Evolutionary conservation across 2,797 vertebrate genomes (phyloP), one percentile per base, ranked within the genome.

Genomic region (Tenualosa thibaudeaui): DNA sequence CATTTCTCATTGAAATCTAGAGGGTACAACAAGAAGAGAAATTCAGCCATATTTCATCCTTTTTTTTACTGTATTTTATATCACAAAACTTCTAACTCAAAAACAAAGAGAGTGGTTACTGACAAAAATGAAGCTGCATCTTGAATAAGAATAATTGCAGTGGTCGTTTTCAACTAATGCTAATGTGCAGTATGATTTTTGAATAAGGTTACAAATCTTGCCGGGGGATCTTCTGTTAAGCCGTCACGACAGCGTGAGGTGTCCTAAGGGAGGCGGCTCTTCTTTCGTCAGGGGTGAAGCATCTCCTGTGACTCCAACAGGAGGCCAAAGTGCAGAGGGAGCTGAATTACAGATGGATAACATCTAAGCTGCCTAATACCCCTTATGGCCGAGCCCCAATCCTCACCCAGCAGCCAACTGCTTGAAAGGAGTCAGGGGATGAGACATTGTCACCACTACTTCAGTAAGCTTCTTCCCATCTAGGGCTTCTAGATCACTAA

Each of bases 361-460:
- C 81, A 89, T 85, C 83, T 86, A 84, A 86, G 86, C 87, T 62
- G 54, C 65, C 75, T 85, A 84, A 88, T 84, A 81, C 87, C 87
- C 84, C 84, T 87, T 60, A 88, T 81, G 40, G 46, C 81, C 83
- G 81, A 84, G 84, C 85, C 83, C 58, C 40, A 22, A 84, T 86
- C 89, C 85, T 53, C 81, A 62, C 82, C 81, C 82, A 84, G 85
- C 40, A 12, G 37, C 12, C 3, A 62, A 71, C 13, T 65, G 65
- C 65, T 37, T 15, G 65, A 31, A 15, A 40, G 37, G 65, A 17
- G 12, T 15, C 10, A 17, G 65, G 65, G 1, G 26, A 37, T 37
- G 65, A 71, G 31, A 31, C 31, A 40, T 37, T 37, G 12, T 37
- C 12, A 17, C 65, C 31, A 37, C 26, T 1, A 0, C 31, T 71